phyloP scores from a whole-genome alignment of 2,797 vertebrate genomes.

The Thaleichthys pacificus region DNA sequence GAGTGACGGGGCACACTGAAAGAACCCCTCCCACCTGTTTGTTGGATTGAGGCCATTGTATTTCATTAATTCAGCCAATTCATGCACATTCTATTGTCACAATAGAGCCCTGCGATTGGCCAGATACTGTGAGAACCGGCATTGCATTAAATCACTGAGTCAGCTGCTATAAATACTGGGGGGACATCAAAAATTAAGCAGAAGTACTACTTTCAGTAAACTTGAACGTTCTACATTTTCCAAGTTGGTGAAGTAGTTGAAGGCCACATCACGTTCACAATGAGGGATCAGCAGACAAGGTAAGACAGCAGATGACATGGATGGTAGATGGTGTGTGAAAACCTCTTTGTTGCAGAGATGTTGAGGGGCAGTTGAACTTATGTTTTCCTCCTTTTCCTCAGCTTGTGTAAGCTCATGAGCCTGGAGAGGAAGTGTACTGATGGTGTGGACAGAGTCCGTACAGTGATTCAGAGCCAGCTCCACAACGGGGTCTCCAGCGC shows the following conservation, averaged over 20 bases:
- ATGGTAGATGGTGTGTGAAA: background rate
- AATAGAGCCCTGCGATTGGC: slow-evolving; percentile 67
- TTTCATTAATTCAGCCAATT: slow-evolving; percentile 63
- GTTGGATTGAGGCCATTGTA: slow-evolving; percentile 60
- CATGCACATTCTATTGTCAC: slow-evolving; percentile 67
- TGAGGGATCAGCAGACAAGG: slow-evolving; percentile 71
- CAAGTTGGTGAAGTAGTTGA: slow-evolving; percentile 26
- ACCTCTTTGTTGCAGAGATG: background rate
- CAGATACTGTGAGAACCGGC: slow-evolving; percentile 68
- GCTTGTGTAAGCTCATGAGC: slow-evolving; percentile 63
- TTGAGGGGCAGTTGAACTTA: background rate
- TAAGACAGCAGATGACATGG: slow-evolving; percentile 46
- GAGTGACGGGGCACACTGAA: slow-evolving; percentile 41
- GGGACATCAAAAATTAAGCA: slow-evolving; percentile 30
- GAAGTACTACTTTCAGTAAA: slow-evolving; percentile 4
- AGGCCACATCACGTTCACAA: slow-evolving; percentile 46
- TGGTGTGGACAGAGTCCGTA: slow-evolving; percentile 54
- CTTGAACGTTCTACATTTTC: background rate
- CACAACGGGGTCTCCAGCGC: slow-evolving; percentile 49
- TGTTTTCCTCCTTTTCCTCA: slow-evolving; percentile 19
- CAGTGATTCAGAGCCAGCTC: slow-evolving; percentile 58
- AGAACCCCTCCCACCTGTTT: slow-evolving; percentile 69
- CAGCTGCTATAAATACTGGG: slow-evolving; percentile 52
- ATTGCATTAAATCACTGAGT: slow-evolving; percentile 55
- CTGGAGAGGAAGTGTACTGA: slow-evolving; percentile 72